These are phyloP conservation scores for Alca torda DNA, from an alignment of 2,797 vertebrate species.

Conservation along the genomic window DNA sequence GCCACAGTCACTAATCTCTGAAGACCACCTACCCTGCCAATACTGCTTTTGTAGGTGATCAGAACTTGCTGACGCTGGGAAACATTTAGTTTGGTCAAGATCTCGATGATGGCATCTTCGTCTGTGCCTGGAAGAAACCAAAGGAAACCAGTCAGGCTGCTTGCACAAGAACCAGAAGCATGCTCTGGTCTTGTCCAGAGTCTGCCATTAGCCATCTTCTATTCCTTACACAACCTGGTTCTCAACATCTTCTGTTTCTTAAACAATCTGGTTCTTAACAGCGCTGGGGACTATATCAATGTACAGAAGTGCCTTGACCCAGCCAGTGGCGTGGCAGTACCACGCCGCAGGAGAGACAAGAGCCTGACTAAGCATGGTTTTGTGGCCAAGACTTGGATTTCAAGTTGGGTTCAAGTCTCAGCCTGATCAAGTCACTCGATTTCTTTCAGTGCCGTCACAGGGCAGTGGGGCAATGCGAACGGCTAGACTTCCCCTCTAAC, in stretches of 20 bases:
- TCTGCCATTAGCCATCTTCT: background rate
- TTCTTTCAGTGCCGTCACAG: background rate
- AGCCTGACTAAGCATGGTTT: background rate
- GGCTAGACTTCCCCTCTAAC: background rate
- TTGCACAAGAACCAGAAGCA: background rate
- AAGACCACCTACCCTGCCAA: conserved; percentile 87
- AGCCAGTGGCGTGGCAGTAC: background rate
- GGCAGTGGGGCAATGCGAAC: background rate
- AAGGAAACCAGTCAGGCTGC: background rate
- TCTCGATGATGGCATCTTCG: conserved; percentile 83
- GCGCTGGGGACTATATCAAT: background rate
- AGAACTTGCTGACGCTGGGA: conserved; percentile 93
- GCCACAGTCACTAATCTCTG: background rate
- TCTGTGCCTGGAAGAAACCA: conserved; percentile 84
- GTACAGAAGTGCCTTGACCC: background rate
- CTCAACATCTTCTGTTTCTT: background rate
- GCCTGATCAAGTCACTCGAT: background rate
- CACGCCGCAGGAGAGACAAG: background rate
- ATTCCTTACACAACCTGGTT: background rate
- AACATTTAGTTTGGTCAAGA: conserved; percentile 81
- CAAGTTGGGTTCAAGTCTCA: background rate
- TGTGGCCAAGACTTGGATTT: background rate
- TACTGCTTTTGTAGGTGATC: conserved; percentile 83
- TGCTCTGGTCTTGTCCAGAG: background rate
- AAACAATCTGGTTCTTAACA: background rate